Evolutionary conservation across 2,113 vertebrate species (phyloP), one percentile per base, ranked within the genome.

Genomic region (Psittacus erithacus): DNA sequence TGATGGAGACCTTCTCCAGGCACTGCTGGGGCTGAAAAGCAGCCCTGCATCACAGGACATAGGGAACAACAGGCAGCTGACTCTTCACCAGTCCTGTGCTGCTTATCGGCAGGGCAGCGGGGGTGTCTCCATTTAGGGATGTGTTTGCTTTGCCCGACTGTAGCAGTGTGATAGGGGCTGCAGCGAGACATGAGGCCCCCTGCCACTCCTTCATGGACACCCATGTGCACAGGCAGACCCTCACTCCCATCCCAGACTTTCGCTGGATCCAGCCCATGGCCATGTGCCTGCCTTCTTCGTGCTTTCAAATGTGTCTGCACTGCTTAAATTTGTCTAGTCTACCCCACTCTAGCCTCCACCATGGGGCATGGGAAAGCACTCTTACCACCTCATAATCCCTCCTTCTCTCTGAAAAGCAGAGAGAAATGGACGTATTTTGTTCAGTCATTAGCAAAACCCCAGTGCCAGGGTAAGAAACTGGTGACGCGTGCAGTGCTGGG

Each of bases 101-200:
- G 55, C 82, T 97, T 96, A 96, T 96, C 69, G 1, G 35, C 27
- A 10, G 23, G 4, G 2, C 65, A 65, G 62, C 1, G 11, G 57
- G 55, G 91, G 13, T 41, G 6, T 76, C 82, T 96, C 82, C 85
- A 59, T 76, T 84, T 81, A 92, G 82, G 93, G 41, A 83, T 93
- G 33, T 97, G 92, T 97, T 97, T 97, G 96, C 93, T 97, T 92
- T 95, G 67, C 65, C 44, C 1, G 17, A 5, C 91, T 97, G 97
- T 0, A 0, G 60, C 68, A 73, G 62, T 7, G 60, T 0, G 93
- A 97, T 97, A 97, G 89, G 67, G 76, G 41, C 44, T 0, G 9
- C 1, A 7, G 43, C 0, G 22, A 96, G 67, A 59, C 53, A 27
- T 3, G 13, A 38, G 57, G 16, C 39, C 25, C 63, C 49, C 57